Percentiles rank a stretch among this genome's conserved stretches.
Conservation (phyloP, 2,797 vertebrate species). For the Channallabes apus region DNA sequence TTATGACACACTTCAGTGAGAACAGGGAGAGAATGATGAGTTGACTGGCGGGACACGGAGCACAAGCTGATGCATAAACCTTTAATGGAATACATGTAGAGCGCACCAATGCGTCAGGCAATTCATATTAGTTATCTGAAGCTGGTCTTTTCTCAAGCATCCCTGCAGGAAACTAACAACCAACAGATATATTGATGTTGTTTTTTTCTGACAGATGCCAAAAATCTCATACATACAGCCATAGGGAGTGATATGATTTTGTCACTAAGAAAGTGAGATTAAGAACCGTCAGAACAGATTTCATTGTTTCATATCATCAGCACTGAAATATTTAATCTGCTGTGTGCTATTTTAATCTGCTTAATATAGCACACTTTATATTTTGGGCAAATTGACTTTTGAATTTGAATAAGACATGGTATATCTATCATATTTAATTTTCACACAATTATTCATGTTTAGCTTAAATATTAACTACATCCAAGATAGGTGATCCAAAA, state of each 20-base stretch:
- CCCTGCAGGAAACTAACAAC: neutral
- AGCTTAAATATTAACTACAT: no score
- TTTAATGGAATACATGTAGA: neutral
- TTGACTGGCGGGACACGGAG: neutral
- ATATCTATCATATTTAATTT: no score
- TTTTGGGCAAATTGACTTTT: neutral
- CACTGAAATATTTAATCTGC: neutral
- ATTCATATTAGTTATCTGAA: neutral
- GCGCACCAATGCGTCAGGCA: neutral
- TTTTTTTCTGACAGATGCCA: neutral
- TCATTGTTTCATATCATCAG: neutral
- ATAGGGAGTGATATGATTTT: no score
- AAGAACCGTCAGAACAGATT: neutral
- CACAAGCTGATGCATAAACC: neutral
- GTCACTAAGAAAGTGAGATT: no score
- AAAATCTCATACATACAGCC: neutral
- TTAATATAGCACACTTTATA: neutral
- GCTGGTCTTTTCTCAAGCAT: neutral
- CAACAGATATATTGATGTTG: neutral
- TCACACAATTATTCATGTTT: no score
- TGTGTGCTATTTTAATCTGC: no score
- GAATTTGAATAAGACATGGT: no score
- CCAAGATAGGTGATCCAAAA: no score
- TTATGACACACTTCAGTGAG: neutral
- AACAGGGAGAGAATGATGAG: neutral